Conservation (phyloP, 2,113 vertebrate genomes). For the Chaetura pelagica region DNA sequence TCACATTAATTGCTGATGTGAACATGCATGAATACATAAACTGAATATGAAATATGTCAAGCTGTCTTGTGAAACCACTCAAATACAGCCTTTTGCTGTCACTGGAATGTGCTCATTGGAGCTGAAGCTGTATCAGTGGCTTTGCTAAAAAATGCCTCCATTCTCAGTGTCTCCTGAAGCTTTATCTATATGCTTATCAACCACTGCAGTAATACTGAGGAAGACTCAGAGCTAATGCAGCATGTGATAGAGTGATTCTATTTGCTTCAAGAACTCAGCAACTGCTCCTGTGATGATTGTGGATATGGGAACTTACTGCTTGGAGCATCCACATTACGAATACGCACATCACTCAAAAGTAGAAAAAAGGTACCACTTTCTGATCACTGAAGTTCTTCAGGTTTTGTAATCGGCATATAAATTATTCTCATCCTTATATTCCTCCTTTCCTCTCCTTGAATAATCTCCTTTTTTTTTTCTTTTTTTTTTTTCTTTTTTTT, state of each 20-base stretch:
- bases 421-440: neutral
- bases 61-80: neutral
- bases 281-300: conserved; percentile 64
- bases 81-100: neutral
- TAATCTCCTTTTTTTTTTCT: neutral
- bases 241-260: conserved; percentile 69
- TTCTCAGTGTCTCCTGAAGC: conserved; percentile 24
- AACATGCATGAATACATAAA: neutral
- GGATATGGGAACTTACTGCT: conserved; percentile 55
- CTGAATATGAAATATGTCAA: neutral
- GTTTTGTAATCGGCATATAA: conserved; percentile 38
- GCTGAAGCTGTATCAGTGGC: neutral
- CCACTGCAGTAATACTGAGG: conserved; percentile 50
- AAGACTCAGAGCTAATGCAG: conserved; percentile 68
- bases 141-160: conserved; percentile 6
- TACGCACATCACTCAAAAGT: conserved; percentile 33
- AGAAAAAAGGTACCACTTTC: conserved; percentile 37
- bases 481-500: neutral
- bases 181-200: conserved; percentile 67
- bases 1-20: neutral
- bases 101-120: neutral
- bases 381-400: conserved; percentile 53
- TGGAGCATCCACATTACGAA: conserved; percentile 48
- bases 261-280: conserved; percentile 66
- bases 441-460: neutral